Evolutionary conservation across 2,888 invertebrate genomes (phyloP), one percentile per base, ranked within the genome.

Genomic region (Hoplodrina blanda): DNA sequence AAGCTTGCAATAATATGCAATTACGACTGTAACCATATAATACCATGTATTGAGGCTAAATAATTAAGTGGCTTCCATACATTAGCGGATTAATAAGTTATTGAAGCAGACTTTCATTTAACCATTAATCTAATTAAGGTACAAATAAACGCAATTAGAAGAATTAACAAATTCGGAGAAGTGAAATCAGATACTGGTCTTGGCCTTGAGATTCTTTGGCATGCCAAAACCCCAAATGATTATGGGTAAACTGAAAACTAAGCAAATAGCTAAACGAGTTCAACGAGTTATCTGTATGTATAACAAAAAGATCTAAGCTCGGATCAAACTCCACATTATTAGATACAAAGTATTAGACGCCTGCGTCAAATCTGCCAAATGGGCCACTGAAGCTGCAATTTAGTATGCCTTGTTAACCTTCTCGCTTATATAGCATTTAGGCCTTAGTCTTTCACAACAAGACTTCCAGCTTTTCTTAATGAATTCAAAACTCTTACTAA

Each of bases 401-500:
- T 0, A 7, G 5, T 33, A 33, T 33, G 1, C 37, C 37, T 37
- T 37, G 7, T 37, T 37, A 37, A 37, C 8, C 37, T 37, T 37
- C 8, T 7, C 7, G 8, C 8, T 33, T 5, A 0, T 37, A 8
- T 8, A 37, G 37, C 37, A 37, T 8, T 37, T 8, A 37, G 37
- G 8, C 37, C 8, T 8, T 33, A 33, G 33, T 0, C 33, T 33
- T 37, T 37, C 33, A 37, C 37, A 37, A 8, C 7, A 37, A 8
- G 8, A 37, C 7, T 0, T 8, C 1, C 37, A 37, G 37, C 1
- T 37, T 37, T 37, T 8, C 37, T 0, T 4, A 7, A n/a, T n/a
- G n/a, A 33, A 33, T 7, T 33, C 33, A 7, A 41, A 41, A 17
- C 17, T 19, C 10, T 44, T 30, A 55, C 65, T 70, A 91, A 98